Base-by-base conservation (phyloP, 2,888 invertebrate species). In the Phengaris alcon region DNA sequence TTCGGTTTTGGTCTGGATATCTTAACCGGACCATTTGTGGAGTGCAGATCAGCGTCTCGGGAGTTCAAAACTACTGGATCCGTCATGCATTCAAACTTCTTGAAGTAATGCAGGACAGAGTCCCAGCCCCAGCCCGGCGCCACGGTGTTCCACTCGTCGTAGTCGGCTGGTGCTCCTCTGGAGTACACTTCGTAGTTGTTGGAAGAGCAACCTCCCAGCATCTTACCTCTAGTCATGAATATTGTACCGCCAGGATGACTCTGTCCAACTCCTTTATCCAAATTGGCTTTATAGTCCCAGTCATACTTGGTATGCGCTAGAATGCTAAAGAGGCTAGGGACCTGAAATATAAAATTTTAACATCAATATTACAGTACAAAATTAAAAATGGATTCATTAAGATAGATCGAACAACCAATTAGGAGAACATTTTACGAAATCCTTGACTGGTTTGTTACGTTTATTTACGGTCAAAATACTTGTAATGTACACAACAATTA, bases 41-140 rank as follows among this genome's bases (percentile, higher is more conserved):
- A 84, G 79, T 85, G 85, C n/a, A 85, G 78, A 13, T 80, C 64
- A 3, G 80, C 76, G 74, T 83, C 79, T 22, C 8, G 52, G 12
- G 69, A 55, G 13, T 55, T 13, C 10, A 84, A 77, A 0, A 86
- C 81, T 3, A 75, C 74, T 6, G 78, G 75, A 75, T 86, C 86
- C 12, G 80, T 83, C 81, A 85, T 84, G 5, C 79, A 76, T 80
- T 86, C 85, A 8, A 83, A 79, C 77, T 86, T 86, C 74, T 84
- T 84, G 74, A 82, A 86, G 75, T 85, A 86, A 12, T 80, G 79
- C 0, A 85, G 77, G 22, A 81, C 83, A 2, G 81, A 81, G 5
- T 79, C 70, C 85, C 84, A 86, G 13, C 80, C 78, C 85, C 85
- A 86, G 0, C 84, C 85, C 22, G 83, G 82, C 7, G 84, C 83